phyloP scores from a whole-genome alignment of 2,797 vertebrate species.

The Leptatherina wallacei region DNA sequence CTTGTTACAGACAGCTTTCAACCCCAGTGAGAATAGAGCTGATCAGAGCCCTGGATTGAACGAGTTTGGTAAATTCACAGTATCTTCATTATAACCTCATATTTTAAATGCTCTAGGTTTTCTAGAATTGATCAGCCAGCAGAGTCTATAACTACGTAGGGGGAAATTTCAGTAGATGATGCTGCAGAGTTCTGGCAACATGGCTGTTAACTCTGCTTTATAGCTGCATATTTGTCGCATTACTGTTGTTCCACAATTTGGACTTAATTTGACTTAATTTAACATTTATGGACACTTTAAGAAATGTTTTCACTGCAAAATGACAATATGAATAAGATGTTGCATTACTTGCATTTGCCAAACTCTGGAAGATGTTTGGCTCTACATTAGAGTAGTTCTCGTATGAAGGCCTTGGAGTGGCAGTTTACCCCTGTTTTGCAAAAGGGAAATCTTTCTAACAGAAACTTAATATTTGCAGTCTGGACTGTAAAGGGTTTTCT shows the following conservation, averaged over 20 bases:
- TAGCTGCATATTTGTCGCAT: background rate
- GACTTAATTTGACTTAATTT: background rate
- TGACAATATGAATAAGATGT: background rate
- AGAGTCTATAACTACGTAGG: background rate
- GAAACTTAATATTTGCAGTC: constrained; percentile 65
- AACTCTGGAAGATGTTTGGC: constrained; percentile 38
- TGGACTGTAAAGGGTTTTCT: constrained; percentile 75
- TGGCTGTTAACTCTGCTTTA: too few relatives aligned
- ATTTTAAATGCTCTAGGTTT: constrained; percentile 10
- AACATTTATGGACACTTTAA: background rate
- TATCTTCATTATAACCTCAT: background rate
- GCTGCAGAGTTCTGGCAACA: background rate
- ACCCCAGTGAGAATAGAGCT: constrained; percentile 38
- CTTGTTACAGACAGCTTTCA: constrained; percentile 42
- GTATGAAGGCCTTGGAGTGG: constrained; percentile 72
- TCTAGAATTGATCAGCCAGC: constrained; percentile 13
- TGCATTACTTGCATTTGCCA: constrained; percentile 45
- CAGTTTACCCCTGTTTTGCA: constrained; percentile 83
- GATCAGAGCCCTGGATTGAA: constrained; percentile 43
- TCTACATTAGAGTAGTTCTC: constrained; percentile 50
- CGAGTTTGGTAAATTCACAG: constrained; percentile 52
- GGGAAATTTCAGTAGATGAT: background rate
- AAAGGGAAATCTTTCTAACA: constrained; percentile 83
- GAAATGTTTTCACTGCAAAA: background rate
- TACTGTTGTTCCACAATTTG: constrained; percentile 10